Conservation (phyloP, 2,113 vertebrate species). For the Cynocephalus volans region DNA sequence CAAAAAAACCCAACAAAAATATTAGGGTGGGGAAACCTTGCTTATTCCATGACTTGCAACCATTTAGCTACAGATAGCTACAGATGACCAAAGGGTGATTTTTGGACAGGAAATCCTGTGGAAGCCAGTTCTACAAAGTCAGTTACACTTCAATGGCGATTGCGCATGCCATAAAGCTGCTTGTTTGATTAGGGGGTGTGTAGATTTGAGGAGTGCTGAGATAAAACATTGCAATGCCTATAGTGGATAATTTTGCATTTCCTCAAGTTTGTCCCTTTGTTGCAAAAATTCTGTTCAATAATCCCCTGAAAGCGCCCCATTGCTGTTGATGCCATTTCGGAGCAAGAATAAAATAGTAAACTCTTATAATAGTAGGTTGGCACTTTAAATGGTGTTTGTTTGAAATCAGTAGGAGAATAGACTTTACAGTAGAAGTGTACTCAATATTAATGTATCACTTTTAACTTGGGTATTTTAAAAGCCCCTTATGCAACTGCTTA, state of each 20-base stretch:
- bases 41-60: not conserved
- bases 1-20: not conserved
- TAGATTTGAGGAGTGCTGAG: not conserved
- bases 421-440: not conserved
- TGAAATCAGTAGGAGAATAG: conserved; percentile 63
- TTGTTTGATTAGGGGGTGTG: conserved; percentile 83
- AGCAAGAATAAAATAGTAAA: conserved; percentile 86
- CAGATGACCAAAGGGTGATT: conserved; percentile 67
- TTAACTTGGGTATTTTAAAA: conserved; percentile 72
- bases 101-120: conserved; percentile 87
- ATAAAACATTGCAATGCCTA: conserved; percentile 61
- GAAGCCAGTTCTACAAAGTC: conserved; percentile 76
- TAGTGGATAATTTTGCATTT: conserved; percentile 73
- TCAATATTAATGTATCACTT: conserved; percentile 59
- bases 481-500: conserved; percentile 51
- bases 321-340: conserved; percentile 81
- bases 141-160: conserved; percentile 76
- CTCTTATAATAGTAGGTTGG: conserved; percentile 78
- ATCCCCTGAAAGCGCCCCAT: conserved; percentile 86
- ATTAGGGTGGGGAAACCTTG: not conserved
- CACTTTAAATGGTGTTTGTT: conserved; percentile 76
- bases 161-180: conserved; percentile 74
- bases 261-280: conserved; percentile 73
- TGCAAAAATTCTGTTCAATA: conserved; percentile 75
- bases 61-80: conserved; percentile 77